Evolutionary conservation across 2,888 invertebrate genomes (phyloP).

Genomic region (Drosophila nigricruria): DNA sequence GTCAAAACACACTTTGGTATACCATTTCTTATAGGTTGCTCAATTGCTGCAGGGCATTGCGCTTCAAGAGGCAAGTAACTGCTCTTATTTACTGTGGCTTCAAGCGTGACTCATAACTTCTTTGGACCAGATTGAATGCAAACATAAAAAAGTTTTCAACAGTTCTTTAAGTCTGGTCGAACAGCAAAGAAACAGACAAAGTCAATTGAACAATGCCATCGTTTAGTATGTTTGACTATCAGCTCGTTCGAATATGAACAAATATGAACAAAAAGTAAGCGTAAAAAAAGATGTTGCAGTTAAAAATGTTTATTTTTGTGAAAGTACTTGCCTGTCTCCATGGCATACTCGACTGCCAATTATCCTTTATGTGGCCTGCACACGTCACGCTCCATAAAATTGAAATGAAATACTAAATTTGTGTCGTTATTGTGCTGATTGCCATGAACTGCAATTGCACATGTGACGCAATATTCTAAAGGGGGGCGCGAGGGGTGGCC

Average conservation of each 20-base stretch:
- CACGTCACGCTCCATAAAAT: constrained; percentile 74
- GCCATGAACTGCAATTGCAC: constrained; percentile 79
- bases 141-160: constrained; percentile 1
- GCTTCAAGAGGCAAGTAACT: background rate
- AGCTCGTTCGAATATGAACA: constrained; percentile 4
- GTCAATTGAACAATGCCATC: constrained; percentile 1
- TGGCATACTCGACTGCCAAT: constrained; percentile 57
- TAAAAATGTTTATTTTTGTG: constrained; percentile 29
- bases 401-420: constrained; percentile 78
- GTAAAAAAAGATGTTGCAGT: background rate
- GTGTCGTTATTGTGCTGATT: constrained; percentile 70
- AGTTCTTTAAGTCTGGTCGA: constrained; percentile 5
- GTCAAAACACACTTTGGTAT: background rate
- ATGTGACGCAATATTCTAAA: constrained; percentile 23
- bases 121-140: constrained; percentile 2
- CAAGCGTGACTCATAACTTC: constrained; percentile 1
- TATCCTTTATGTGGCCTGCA: constrained; percentile 66
- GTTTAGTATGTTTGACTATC: constrained; percentile 21
- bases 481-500: background rate
- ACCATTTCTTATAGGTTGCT: background rate
- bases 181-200: constrained; percentile 1
- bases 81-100: background rate
- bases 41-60: background rate
- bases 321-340: constrained; percentile 26
- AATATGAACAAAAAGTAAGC: background rate